Conservation (phyloP, 2,888 invertebrate genomes). For the Cephus pulcher region DNA sequence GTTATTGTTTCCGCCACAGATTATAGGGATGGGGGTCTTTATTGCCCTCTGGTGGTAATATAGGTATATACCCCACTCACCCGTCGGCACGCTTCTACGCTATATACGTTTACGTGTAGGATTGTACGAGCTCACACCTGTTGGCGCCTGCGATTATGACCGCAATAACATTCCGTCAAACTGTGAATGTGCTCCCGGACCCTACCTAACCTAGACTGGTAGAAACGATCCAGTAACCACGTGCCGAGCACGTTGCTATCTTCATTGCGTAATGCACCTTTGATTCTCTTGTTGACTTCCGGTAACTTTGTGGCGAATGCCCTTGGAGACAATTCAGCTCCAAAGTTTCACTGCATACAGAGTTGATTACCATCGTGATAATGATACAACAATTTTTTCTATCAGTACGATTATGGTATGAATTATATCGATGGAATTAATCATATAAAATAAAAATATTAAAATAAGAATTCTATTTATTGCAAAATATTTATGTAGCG, state of each 20-base stretch:
- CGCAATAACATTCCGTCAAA: conserved; percentile 67
- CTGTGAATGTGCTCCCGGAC: conserved; percentile 41
- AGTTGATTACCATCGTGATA: background rate
- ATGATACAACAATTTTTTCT: background rate
- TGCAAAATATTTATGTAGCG: background rate
- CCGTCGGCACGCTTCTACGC: conserved; percentile 24
- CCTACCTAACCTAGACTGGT: conserved; percentile 28
- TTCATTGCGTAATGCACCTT: background rate
- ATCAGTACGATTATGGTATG: background rate
- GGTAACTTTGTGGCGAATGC: background rate
- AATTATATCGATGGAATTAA: background rate
- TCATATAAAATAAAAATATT: background rate
- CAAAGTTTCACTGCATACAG: background rate
- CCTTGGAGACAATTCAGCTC: background rate
- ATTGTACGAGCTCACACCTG: conserved; percentile 62
- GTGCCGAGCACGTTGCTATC: conserved; percentile 12
- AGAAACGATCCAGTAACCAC: conserved; percentile 26
- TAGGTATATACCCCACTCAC: conserved; percentile 34
- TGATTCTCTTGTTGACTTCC: background rate
- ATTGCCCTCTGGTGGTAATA: conserved; percentile 50
- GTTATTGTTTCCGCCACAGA: conserved; percentile 57
- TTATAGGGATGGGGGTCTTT: conserved; percentile 54
- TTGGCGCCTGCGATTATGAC: conserved; percentile 65
- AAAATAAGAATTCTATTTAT: background rate
- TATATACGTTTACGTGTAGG: conserved; percentile 41